Evolutionary conservation across 1,140 invertebrate genomes (phyloP).

Genomic region (Drosophila setifemur): DNA sequence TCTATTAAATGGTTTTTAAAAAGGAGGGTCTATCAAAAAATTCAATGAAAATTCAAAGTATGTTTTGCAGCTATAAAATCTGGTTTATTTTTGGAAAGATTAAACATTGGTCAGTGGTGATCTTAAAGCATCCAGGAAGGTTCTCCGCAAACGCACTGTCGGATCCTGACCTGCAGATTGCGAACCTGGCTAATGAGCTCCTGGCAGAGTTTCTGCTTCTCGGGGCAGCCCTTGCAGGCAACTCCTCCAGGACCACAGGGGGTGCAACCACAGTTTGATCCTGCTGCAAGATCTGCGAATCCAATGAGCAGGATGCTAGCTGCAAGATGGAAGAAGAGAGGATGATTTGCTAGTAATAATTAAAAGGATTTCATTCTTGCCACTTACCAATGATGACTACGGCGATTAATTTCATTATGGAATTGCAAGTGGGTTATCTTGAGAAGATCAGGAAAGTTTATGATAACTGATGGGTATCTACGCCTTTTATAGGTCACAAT

Average conservation of each 20-base stretch:
- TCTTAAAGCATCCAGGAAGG: background rate
- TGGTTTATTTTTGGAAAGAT: background rate
- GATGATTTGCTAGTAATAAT: background rate
- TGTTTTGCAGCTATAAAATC: background rate
- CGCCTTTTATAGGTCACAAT: no score
- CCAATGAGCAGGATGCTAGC: background rate
- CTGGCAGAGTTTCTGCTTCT: background rate
- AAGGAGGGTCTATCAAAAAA: no score
- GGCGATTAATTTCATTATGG: background rate
- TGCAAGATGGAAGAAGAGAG: background rate
- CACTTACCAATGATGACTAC: background rate
- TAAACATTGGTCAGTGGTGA: background rate
- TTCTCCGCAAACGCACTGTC: conserved; percentile 6
- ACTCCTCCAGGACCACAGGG: conserved; percentile 1
- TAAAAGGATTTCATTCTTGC: background rate
- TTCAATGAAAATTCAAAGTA: no score
- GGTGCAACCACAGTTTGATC: background rate
- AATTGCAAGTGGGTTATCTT: no score
- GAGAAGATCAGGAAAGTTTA: no score
- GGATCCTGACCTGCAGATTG: background rate
- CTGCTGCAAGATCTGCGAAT: background rate
- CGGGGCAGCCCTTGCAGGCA: background rate
- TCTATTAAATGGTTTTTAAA: no score
- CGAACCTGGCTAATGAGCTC: background rate
- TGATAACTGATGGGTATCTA: no score